phyloP scores from a whole-genome alignment of 2,888 invertebrate genomes.

The Platerodrilus igneus region DNA sequence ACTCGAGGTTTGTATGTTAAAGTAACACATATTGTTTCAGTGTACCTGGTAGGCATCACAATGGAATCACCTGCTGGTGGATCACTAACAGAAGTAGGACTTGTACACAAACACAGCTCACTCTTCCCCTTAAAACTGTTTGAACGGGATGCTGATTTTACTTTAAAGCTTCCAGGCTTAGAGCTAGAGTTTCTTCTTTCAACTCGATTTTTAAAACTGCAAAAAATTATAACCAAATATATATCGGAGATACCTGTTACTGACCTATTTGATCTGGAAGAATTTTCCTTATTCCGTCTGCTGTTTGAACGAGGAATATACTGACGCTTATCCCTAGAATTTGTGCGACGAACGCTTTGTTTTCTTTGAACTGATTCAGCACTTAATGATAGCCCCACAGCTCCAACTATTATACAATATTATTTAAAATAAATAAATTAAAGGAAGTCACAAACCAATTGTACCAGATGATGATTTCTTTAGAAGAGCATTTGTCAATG shows the following conservation, averaged over 20 bases:
- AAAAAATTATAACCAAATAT: constrained; percentile 12
- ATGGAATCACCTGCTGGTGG: constrained; percentile 16
- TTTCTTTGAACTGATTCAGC: constrained; percentile 61
- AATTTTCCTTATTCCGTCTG: constrained; percentile 56
- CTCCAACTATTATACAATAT: constrained; percentile 47
- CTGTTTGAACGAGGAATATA: constrained; percentile 53
- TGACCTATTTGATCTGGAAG: constrained; percentile 47
- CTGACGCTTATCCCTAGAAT: constrained; percentile 53
- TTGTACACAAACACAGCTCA: constrained; percentile 44
- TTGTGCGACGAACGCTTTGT: constrained; percentile 54
- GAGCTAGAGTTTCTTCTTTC: constrained; percentile 41
- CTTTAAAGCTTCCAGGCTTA: constrained; percentile 43
- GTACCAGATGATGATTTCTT: constrained; percentile 56
- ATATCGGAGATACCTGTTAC: not conserved
- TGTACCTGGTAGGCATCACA: constrained; percentile 25
- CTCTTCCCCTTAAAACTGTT: constrained; percentile 45
- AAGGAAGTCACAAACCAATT: constrained; percentile 51
- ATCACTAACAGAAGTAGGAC: constrained; percentile 26
- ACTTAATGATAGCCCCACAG: constrained; percentile 58
- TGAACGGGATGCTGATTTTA: constrained; percentile 46
- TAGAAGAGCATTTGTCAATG: constrained; percentile 43
- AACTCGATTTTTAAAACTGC: constrained; percentile 43
- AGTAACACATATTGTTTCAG: constrained; percentile 47
- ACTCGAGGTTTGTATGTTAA: constrained; percentile 47
- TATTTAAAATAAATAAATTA: constrained; percentile 5